Percentiles rank a stretch among this genome's conserved stretches.
Evolutionary conservation across 2,113 vertebrate species (phyloP).

Genomic region (Solenodon paradoxus): DNA sequence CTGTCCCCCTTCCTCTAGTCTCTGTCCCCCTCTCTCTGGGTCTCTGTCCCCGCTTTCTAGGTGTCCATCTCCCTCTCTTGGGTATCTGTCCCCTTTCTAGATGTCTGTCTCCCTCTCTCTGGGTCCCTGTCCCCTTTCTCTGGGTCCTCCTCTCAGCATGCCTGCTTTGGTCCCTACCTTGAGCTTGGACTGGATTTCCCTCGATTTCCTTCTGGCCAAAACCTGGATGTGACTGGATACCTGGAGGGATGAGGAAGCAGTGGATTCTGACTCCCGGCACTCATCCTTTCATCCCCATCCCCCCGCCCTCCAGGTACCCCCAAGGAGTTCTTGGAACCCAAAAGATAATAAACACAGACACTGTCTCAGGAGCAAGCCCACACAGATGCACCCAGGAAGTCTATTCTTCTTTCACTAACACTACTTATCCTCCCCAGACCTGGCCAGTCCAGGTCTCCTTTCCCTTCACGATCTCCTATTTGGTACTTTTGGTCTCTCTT

Average conservation of each 20-base stretch:
- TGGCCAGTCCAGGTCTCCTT: background rate
- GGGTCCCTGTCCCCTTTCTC: background rate
- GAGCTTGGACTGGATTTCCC: conserved; percentile 82
- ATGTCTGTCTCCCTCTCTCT: background rate
- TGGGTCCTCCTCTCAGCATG: background rate
- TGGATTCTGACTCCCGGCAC: background rate
- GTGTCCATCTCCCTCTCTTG: background rate
- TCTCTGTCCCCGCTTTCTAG: background rate
- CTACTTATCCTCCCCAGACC: background rate
- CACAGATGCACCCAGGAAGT: background rate
- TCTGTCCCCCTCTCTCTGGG: background rate
- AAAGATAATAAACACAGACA: background rate
- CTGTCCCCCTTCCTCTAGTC: background rate
- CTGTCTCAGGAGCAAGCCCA: fast-evolving
- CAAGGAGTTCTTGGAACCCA: background rate
- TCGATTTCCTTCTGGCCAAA: conserved; percentile 79
- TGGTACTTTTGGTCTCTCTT: background rate
- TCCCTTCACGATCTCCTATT: background rate
- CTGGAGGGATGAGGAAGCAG: conserved; percentile 38
- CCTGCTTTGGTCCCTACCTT: conserved; percentile 71
- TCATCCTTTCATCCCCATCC: background rate
- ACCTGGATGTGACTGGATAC: conserved; percentile 83
- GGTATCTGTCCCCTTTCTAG: background rate
- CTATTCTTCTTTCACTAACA: background rate
- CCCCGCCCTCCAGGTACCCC: background rate